These are phyloP conservation scores for Neodiprion pinetum DNA, from an alignment of 1,140 invertebrate genomes.

Conservation along the genomic window DNA sequence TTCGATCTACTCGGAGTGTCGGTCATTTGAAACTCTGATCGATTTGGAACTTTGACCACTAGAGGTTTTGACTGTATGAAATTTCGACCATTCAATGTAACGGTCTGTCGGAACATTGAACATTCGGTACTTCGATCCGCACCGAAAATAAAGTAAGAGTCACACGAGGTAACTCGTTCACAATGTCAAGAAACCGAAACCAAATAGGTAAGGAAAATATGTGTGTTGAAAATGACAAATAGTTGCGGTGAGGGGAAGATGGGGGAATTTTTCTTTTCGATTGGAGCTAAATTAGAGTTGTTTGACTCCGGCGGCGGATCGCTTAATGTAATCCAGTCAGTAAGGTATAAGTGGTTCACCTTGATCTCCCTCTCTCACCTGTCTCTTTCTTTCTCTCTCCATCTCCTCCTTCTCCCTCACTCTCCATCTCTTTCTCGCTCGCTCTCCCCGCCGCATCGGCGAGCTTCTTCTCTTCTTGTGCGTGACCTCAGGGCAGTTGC, in stretches of 20 bases:
- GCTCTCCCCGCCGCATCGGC: neutral
- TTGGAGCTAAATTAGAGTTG: neutral
- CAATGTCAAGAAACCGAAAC: too few relatives aligned
- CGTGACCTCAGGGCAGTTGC: conserved; percentile 6
- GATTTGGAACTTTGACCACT: too few relatives aligned
- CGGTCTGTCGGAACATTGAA: too few relatives aligned
- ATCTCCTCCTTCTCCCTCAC: conserved; percentile 14
- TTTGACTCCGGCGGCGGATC: conserved; percentile 1
- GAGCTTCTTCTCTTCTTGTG: conserved; percentile 7
- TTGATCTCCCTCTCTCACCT: neutral
- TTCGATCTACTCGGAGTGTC: too few relatives aligned
- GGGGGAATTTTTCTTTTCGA: neutral
- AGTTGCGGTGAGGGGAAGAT: neutral
- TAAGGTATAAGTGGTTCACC: conserved; percentile 7
- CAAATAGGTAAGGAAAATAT: too few relatives aligned
- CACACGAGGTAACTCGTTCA: too few relatives aligned
- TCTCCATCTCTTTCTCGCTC: conserved; percentile 5
- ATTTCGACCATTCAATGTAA: too few relatives aligned
- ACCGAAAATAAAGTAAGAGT: too few relatives aligned
- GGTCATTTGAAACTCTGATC: too few relatives aligned
- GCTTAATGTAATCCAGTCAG: conserved; percentile 7
- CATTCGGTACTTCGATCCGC: too few relatives aligned
- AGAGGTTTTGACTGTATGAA: too few relatives aligned
- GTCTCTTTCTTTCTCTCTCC: neutral
- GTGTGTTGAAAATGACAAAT: too few relatives aligned